Evolutionary conservation across 1,140 invertebrate genomes (phyloP), one percentile per base, ranked within the genome.

Genomic region (Heterodera schachtii): DNA sequence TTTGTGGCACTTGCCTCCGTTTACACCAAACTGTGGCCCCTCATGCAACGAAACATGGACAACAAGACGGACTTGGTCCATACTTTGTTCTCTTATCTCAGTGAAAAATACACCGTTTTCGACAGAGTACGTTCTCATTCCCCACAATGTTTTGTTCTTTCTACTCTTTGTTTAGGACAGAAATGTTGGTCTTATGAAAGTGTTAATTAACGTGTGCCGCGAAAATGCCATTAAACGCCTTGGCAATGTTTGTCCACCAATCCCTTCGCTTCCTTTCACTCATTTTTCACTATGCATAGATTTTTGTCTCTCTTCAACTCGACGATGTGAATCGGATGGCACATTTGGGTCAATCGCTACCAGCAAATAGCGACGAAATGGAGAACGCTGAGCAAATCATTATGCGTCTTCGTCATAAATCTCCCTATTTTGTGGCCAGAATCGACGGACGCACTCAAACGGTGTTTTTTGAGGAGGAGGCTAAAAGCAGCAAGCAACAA

Each of bases 151-250:
- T 21, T 67, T 73, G 21, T 49, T 21, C 2, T 67, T 19, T 19
- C 57, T 81, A 5, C 21, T 80, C 8, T 19, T 11, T 43, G 21
- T 81, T 81, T 11, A 83, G 82, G 82, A 83, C 71, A 70, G 73
- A 83, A 83, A 83, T 84, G 52, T 83, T 47, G 82, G 82, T 7
- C 73, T 83, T 1, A 78, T 83, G 73, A 83, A 84, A 46, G 60
- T 69, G 9, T 70, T 83, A 3, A 84, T 84, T n/a, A 75, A 74
- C 43, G 41, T 31, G 41, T 80, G 49, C 43, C 47, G 69, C 31
- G 82, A 83, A 52, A 83, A 84, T 44, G 52, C 82, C 13, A 66
- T 83, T 8, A 83, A 83, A 78, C 82, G 82, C 19, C 82, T 83
- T 64, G 81, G 70, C 47, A 78, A 83, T 70, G 82, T 83, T 83